Evolutionary conservation across 2,113 vertebrate species (phyloP).

Genomic region (Lutjanus erythropterus): DNA sequence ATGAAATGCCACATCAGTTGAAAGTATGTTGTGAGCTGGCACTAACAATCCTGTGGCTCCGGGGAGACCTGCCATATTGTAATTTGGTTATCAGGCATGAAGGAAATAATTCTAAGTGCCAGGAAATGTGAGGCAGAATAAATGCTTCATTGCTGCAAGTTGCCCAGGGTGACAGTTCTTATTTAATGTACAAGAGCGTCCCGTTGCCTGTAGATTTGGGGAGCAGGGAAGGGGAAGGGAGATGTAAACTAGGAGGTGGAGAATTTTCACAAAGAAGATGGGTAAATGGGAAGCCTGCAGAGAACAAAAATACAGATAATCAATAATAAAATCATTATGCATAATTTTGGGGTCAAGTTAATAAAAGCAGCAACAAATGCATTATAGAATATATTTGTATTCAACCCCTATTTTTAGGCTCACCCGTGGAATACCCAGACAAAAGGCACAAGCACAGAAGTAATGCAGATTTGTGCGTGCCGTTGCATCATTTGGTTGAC

Average conservation of each 20-base stretch:
- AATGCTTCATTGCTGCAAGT: slow-evolving; percentile 97
- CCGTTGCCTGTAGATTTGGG: slow-evolving; percentile 93
- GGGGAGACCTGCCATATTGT: slow-evolving; percentile 99
- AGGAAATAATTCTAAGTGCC: slow-evolving; percentile 99
- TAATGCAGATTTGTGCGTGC: slow-evolving; percentile 67
- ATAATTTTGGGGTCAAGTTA: slow-evolving; percentile 36
- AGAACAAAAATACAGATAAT: slow-evolving; percentile 38
- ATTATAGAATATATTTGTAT: background rate
- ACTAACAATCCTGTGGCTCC: slow-evolving; percentile 98
- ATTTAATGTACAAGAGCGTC: slow-evolving; percentile 99
- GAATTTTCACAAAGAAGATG: slow-evolving; percentile 37
- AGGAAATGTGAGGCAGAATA: slow-evolving; percentile 99
- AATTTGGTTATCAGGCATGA: slow-evolving; percentile 99
- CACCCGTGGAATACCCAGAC: slow-evolving; percentile 48
- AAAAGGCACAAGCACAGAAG: slow-evolving; percentile 57
- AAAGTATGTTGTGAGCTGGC: slow-evolving; percentile 99
- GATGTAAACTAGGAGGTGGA: slow-evolving; percentile 57
- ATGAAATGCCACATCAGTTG: slow-evolving; percentile 99
- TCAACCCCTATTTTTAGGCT: slow-evolving; percentile 26
- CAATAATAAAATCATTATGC: slow-evolving; percentile 38
- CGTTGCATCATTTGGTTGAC: slow-evolving; percentile 78
- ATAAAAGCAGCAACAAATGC: slow-evolving; percentile 3
- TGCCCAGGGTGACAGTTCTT: slow-evolving; percentile 99
- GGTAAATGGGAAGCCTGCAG: slow-evolving; percentile 27
- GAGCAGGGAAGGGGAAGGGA: slow-evolving; percentile 43